Base-by-base conservation (phyloP, 2,888 invertebrate species). In the Drosophila nr. perissopoda region DNA sequence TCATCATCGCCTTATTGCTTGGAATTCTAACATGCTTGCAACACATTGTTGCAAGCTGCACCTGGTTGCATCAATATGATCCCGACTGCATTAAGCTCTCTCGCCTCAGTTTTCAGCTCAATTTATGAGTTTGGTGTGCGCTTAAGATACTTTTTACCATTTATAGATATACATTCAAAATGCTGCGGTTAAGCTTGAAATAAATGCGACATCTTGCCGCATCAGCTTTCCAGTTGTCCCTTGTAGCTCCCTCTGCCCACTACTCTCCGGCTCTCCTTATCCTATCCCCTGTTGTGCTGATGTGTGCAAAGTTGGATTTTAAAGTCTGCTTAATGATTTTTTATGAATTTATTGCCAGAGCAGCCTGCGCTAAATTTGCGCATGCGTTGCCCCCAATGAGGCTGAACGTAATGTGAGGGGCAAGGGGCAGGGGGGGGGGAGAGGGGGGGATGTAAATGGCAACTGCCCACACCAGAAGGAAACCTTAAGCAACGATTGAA, bases 351-450 rank as follows among this genome's bases (percentile, higher is more conserved):
- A 85, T 89, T 89, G 89, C 82, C 80, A 56, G 71, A 76, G 73
- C 83, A 83, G 87, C 62, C 88, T 77, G 70, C 83, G 64, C 76
- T 64, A 79, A 86, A 85, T 87, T 85, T 87, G 88, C 89, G 86
- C 86, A 85, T 87, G 89, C 86, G 82, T 89, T 82, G 87, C 80
- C 80, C 74, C 88, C 85, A 89, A 86, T 87, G 86, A 82, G 80
- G 78, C 88, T 56, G 78, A 89, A 80, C 89, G 31, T 51, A 60
- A 42, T 52, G 36, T 49, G 52, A 53, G 27, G 21, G 31, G 18
- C 42, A 16, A 13, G 31, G 2, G 31, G 25, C 48, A 3, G n/a
- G 18, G 25, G 0, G 25, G 40, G 7, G 52, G 16, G 18, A n/a
- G 59, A 38, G 48, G 18, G 25, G 33, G 54, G 34, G 18, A 13